Evolutionary conservation across 1,140 invertebrate species (phyloP), one percentile per base, ranked within the genome.

Genomic region (Drosophila mayri): DNA sequence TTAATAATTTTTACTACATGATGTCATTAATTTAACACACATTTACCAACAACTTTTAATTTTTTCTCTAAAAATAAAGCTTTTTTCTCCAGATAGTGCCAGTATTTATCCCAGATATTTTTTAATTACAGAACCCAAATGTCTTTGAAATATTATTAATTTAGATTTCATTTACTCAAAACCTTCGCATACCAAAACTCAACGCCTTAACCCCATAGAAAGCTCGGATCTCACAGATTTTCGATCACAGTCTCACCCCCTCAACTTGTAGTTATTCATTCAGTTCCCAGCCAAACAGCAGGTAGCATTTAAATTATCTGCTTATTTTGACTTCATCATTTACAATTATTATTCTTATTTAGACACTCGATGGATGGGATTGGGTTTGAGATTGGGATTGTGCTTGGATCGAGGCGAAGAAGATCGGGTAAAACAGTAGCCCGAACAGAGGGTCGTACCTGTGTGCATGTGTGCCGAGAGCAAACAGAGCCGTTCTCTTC

Each of bases 261-360:
- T 12, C 7, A 32, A 55, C 20, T 22, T 9, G 25, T 10, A n/a
- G 30, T 62, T 22, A 66, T 62, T 66, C 22, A 64, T 63, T 66
- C 63, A 54, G 47, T 67, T 68, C 66, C 66, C 63, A 68, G 44
- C 62, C 44, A 28, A 41, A 35, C 20, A 35, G 47, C 44, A 65
- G n/a, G 35, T 32, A 46, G 52, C 83, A 87, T 86, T 82, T 76
- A 82, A 87, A 86, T 87, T 79, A 90, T 90, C 81, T 90, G 85
- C 81, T 90, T 90, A 90, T 85, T 90, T 90, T 85, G 85, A 90
- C 81, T 90, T 79, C 75, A 90, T 90, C 75, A 90, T 90, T 90
- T 90, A 90, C 85, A 90, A 90, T 90, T 90, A 90, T 90, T 90
- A 86, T 90, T 90, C 79, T 90, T 90, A 90, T 90, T 90, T 90